Base-by-base conservation (phyloP, 2,797 vertebrate species). In the Rhincodon typus region DNA sequence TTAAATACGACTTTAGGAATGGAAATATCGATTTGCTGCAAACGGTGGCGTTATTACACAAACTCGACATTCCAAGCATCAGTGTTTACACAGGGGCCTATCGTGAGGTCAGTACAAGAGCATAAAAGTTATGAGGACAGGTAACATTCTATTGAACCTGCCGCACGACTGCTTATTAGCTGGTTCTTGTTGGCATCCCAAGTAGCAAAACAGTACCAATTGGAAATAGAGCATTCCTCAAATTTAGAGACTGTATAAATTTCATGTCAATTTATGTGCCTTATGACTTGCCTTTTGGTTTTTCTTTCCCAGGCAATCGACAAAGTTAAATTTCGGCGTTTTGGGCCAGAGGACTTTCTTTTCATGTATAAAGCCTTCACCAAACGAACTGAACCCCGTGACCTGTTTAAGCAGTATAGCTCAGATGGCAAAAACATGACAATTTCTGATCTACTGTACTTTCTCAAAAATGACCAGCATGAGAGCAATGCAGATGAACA, bases 391-490 rank as follows among this genome's bases (percentile, higher is more conserved):
- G 98, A 98, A 96, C 97, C 98, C 95, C 88, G 96, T 46, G 97
- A 97, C 87, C 97, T 99, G 95, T 98, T 98, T 97, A 96, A 95
- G 12, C 30, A 66, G 4, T 98, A 98, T 79, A 57, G 98, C 0
- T 93, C 93, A 19, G 97, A 97, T 72, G 94, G 96, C 95, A 96
- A 95, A 74, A 62, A 96, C 84, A 95, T 99, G 94, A 6, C 97
- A n/a, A 96, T 96, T 30, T 4, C 17, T 0, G 96, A 96, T 38
- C 96, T 99, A 66, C 34, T 96, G 6, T 96, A 96, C 6, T 99
- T 99, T 97, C 98, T 99, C 84, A 96, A 53, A 82, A 97, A 96
- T 96, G 98, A 98, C 67, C 98, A 98, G 96, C 96, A 96, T 97
- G 96, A 97, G 96, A 27, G 96, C 62, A 70, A 97, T 12, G 97